These are phyloP conservation scores for Zoanthus sansibaricus DNA, from an alignment of 92 coral and sea anemone genomes.

Conservation along the genomic window DNA sequence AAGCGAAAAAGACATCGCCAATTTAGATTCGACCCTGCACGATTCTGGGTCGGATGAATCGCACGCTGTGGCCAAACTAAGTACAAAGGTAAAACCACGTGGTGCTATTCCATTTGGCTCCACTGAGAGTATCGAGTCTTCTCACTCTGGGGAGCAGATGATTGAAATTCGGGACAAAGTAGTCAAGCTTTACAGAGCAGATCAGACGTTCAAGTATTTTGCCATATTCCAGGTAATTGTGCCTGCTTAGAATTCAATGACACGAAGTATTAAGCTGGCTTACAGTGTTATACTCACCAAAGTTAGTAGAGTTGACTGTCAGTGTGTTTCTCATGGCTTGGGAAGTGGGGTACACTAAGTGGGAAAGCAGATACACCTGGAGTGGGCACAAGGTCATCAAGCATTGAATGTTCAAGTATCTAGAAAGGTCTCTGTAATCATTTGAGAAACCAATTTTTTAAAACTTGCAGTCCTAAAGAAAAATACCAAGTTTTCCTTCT, in stretches of 20 bases:
- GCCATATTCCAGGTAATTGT: conserved; percentile 85
- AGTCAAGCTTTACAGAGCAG: conserved; percentile 86
- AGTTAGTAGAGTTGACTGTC: no score
- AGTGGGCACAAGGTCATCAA: no score
- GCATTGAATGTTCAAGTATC: neutral
- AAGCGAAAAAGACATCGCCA: conserved; percentile 85
- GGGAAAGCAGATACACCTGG: no score
- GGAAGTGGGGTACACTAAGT: no score
- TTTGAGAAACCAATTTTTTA: no score
- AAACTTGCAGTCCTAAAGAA: no score
- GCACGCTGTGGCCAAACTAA: conserved; percentile 74
- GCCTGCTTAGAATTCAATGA: neutral
- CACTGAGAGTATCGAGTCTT: conserved; percentile 72
- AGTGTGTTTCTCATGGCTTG: no score
- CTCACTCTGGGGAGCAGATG: conserved; percentile 69
- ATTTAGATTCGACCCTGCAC: conserved; percentile 75
- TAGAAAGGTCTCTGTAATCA: neutral
- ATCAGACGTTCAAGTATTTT: conserved; percentile 95
- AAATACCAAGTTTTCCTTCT: no score
- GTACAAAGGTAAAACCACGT: conserved; percentile 68
- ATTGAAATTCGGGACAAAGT: conserved; percentile 90
- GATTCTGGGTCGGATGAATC: conserved; percentile 75
- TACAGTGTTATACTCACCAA: no score
- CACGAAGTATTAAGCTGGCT: no score
- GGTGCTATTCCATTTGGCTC: conserved; percentile 88